A percentile compares a stretch with the other conserved stretches of the same genome.
Evolutionary conservation across 2,888 invertebrate species (phyloP).

Genomic region (Drosophila limbata): DNA sequence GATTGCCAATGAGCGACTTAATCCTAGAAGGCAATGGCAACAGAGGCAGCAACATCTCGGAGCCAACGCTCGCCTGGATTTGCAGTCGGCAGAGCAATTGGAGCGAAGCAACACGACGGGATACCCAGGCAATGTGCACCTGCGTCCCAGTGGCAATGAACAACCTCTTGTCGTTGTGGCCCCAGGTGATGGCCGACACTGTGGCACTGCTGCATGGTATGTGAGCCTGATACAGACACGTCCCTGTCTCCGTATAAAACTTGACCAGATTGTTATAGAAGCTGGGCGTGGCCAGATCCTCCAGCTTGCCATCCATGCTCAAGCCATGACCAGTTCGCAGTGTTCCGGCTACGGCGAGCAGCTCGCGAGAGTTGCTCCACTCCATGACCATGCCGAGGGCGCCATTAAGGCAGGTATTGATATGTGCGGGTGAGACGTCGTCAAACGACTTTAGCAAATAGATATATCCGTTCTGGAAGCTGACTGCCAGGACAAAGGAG

Average conservation of each 20-base stretch:
- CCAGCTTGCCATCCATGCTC: constrained; percentile 66
- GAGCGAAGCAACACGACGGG: constrained; percentile 94
- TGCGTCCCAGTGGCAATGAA: constrained; percentile 97
- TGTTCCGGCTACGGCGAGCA: constrained; percentile 95
- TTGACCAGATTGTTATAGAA: constrained; percentile 92
- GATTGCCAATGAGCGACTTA: constrained; percentile 92
- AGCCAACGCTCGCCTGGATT: constrained; percentile 90
- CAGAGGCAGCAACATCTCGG: constrained; percentile 90
- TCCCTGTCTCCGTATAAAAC: constrained; percentile 95
- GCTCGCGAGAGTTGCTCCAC: constrained; percentile 97
- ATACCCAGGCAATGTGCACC: constrained; percentile 97
- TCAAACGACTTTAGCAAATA: constrained; percentile 96
- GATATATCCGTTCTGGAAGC: constrained; percentile 95
- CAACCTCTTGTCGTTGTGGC: constrained; percentile 97
- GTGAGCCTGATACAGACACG: constrained; percentile 91
- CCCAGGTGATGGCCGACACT: constrained; percentile 98
- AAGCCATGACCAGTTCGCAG: constrained; percentile 81
- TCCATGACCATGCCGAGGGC: constrained; percentile 93
- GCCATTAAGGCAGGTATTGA: constrained; percentile 91
- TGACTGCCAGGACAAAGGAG: constrained; percentile 93
- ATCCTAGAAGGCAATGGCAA: constrained; percentile 95
- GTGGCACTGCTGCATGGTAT: constrained; percentile 92
- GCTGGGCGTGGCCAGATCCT: constrained; percentile 86
- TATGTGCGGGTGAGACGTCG: constrained; percentile 95
- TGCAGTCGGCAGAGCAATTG: constrained; percentile 95